Conservation (phyloP, 2,113 vertebrate species). For the Erpornis zantholeuca region DNA sequence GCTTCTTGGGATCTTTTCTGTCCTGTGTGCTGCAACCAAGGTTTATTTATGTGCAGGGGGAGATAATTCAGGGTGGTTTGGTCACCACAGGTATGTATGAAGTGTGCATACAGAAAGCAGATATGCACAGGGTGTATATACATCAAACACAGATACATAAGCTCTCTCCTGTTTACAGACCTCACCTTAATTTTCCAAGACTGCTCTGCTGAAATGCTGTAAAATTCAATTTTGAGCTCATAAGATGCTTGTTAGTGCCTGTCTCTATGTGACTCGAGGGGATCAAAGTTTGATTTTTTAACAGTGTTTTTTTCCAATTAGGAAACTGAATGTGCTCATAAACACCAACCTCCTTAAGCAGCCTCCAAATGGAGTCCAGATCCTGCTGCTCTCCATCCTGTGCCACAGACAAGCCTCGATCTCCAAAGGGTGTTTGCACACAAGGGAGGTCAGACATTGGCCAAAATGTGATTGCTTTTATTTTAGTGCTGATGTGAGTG, state of each 20-base stretch:
- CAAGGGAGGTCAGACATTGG: neutral
- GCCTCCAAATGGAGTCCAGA: neutral
- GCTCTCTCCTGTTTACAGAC: neutral
- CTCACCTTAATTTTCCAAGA: neutral
- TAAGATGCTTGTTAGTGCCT: constrained; percentile 11
- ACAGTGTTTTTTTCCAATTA: neutral
- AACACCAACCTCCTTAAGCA: neutral
- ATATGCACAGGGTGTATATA: accelerated
- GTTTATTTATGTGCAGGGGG: neutral
- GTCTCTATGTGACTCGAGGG: neutral
- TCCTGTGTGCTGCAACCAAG: neutral
- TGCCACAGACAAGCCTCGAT: neutral
- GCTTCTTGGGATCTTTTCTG: neutral
- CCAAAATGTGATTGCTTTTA: neutral
- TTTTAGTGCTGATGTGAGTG: neutral
- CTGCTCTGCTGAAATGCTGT: neutral
- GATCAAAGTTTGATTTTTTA: constrained; percentile 28
- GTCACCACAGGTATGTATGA: accelerated
- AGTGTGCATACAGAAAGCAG: neutral
- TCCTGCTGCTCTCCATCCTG: accelerated
- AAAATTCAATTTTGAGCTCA: constrained; percentile 26
- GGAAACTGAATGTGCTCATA: neutral
- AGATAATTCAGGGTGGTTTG: neutral
- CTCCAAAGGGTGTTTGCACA: neutral
- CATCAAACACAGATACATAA: neutral